Percentiles rank a stretch among this genome's conserved stretches.
Evolutionary conservation across 2,888 invertebrate genomes (phyloP).

Genomic region (Acanthacorydalis orientalis): DNA sequence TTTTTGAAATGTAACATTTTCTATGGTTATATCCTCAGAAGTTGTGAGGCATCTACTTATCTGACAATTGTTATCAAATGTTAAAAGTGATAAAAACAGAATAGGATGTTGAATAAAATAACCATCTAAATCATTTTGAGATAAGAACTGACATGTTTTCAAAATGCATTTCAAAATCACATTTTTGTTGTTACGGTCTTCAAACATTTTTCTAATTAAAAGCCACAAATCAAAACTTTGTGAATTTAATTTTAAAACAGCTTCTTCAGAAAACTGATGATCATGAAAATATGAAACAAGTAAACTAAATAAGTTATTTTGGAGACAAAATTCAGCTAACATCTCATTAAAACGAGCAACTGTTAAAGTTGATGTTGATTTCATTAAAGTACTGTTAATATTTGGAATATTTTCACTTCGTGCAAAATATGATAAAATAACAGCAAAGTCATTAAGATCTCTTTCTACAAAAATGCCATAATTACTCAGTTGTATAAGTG

Average conservation of each 20-base stretch:
- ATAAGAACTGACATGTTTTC: slow-evolving; percentile 37
- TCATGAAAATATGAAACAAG: slow-evolving; percentile 4
- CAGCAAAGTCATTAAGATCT: slow-evolving; percentile 36
- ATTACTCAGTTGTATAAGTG: slow-evolving; percentile 40
- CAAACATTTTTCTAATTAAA: slow-evolving; percentile 31
- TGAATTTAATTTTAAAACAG: slow-evolving; percentile 26
- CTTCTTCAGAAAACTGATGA: slow-evolving; percentile 12
- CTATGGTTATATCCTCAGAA: slow-evolving; percentile 1
- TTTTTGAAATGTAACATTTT: slow-evolving; percentile 8
- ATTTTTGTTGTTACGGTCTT: slow-evolving; percentile 24
- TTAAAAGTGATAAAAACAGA: slow-evolving; percentile 37
- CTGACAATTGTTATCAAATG: slow-evolving; percentile 29
- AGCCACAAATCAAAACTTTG: slow-evolving; percentile 35
- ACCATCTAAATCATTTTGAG: slow-evolving; percentile 29
- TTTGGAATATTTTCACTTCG: slow-evolving; percentile 34
- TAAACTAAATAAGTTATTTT: slow-evolving; percentile 29
- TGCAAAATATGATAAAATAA: slow-evolving; percentile 41
- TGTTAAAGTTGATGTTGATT: slow-evolving; percentile 17
- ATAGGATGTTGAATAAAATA: slow-evolving; percentile 41
- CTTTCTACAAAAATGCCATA: slow-evolving; percentile 45
- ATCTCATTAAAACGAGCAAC: slow-evolving; percentile 34
- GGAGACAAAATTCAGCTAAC: slow-evolving; percentile 33
- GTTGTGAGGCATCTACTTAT: background rate
- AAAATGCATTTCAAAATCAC: slow-evolving; percentile 29
- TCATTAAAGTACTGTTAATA: slow-evolving; percentile 33